Evolutionary conservation across 2,113 vertebrate genomes (phyloP).

Genomic region (Rhinolophus sinicus): DNA sequence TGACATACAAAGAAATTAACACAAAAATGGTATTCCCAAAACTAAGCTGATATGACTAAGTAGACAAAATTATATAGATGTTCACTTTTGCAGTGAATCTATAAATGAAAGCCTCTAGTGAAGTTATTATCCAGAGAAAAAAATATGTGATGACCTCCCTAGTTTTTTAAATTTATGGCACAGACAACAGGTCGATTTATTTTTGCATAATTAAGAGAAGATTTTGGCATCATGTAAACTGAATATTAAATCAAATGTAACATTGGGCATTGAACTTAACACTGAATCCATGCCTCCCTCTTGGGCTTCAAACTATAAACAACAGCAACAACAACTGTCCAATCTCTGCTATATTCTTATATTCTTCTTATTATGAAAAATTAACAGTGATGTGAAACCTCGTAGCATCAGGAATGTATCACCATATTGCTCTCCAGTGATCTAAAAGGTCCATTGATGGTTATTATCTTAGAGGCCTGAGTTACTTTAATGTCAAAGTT

Average conservation of each 20-base stretch:
- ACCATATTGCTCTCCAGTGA: neutral
- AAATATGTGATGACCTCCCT: neutral
- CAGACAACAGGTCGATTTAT: neutral
- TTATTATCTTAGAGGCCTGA: neutral
- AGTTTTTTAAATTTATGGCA: neutral
- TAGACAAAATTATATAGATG: neutral
- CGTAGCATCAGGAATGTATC: neutral
- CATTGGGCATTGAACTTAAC: neutral
- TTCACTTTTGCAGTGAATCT: neutral
- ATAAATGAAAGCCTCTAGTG: neutral
- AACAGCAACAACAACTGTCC: neutral
- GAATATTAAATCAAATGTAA: neutral
- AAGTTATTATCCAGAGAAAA: neutral
- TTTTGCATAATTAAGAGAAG: neutral
- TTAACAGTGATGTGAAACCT: neutral
- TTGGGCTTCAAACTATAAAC: neutral
- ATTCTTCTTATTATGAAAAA: neutral
- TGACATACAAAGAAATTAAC: neutral
- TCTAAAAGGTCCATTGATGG: neutral
- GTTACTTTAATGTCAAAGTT: neutral
- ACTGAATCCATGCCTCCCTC: neutral
- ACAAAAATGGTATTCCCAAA: neutral
- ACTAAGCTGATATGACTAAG: neutral
- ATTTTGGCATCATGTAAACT: neutral
- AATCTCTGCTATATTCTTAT: neutral